Percentiles rank a stretch among this genome's conserved stretches.
Evolutionary conservation across 35 echinoderm and acorn worm species (phyloP).

Genomic region (Holothuria glaberrima): DNA sequence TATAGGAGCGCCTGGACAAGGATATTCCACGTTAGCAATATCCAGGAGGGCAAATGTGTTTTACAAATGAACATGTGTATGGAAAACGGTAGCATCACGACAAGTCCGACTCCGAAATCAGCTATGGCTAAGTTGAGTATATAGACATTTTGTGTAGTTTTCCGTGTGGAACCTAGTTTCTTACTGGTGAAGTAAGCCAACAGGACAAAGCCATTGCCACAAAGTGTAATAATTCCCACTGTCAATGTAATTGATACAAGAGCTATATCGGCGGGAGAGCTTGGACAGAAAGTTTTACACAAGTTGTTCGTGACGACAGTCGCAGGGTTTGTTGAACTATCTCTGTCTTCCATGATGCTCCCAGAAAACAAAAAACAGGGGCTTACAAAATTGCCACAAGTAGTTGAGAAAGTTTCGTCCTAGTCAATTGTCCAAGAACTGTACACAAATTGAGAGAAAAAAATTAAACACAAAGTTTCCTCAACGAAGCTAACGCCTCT

Average conservation of each 20-base stretch:
- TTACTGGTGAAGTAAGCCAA: conserved; percentile 13
- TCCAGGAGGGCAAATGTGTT: neutral
- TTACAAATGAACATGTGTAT: neutral
- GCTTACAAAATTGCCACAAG: too few relatives aligned
- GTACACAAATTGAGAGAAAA: too few relatives aligned
- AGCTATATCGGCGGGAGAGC: neutral
- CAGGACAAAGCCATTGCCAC: conserved; percentile 19
- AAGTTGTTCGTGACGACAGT: neutral
- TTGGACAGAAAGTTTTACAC: neutral
- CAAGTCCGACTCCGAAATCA: conserved; percentile 19
- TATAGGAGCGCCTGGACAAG: neutral
- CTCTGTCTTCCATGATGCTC: too few relatives aligned
- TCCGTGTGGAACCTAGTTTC: neutral
- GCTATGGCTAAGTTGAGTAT: conserved; percentile 34
- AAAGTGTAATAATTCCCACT: neutral
- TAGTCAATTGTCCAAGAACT: too few relatives aligned
- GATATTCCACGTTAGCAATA: neutral
- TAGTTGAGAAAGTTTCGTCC: too few relatives aligned
- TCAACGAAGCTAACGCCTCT: too few relatives aligned
- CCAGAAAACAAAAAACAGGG: too few relatives aligned
- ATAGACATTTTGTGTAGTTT: conserved; percentile 29
- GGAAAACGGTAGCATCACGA: conserved; percentile 35
- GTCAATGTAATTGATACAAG: neutral
- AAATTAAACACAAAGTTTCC: too few relatives aligned
- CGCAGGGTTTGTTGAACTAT: neutral